Conservation (phyloP, 2,888 invertebrate genomes). For the Labia minor region DNA sequence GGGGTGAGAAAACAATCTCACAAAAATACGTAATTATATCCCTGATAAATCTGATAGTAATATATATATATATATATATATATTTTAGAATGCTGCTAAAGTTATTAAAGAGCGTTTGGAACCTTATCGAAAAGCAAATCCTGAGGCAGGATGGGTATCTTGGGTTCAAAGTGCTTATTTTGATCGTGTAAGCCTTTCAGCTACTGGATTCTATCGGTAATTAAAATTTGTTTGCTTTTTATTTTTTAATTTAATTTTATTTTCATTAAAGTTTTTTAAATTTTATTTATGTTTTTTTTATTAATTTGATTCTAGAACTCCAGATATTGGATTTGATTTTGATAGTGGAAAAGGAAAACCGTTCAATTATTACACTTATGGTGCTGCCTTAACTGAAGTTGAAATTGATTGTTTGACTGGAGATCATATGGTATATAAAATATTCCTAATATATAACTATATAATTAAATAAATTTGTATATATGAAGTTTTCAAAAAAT, state of each 20-base stretch:
- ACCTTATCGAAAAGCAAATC: conserved; percentile 62
- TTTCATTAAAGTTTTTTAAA: no score
- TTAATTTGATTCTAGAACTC: conserved; percentile 43
- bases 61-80: no score
- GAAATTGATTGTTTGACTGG: conserved; percentile 92
- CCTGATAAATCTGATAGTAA: no score
- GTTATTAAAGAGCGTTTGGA: conserved; percentile 59
- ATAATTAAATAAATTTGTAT: background rate
- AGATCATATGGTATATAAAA: conserved; percentile 66
- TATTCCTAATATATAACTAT: background rate
- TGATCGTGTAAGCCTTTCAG: conserved; percentile 65
- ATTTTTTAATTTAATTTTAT: no score
- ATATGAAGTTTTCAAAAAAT: background rate
- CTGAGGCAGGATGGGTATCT: conserved; percentile 70
- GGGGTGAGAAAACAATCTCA: no score
- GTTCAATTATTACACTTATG: conserved; percentile 78
- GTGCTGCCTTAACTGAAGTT: conserved; percentile 76
- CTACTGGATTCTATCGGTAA: conserved; percentile 63
- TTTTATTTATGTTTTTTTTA: no score
- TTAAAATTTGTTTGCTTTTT: conserved; percentile 22
- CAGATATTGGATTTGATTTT: conserved; percentile 60
- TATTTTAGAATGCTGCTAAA: conserved; percentile 64
- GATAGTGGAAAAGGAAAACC: conserved; percentile 57
- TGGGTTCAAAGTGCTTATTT: conserved; percentile 71
- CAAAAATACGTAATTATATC: no score